Percentiles rank a stretch among this genome's conserved stretches.
Conservation (phyloP, 2,888 invertebrate species). For the Aethes cnicana region DNA sequence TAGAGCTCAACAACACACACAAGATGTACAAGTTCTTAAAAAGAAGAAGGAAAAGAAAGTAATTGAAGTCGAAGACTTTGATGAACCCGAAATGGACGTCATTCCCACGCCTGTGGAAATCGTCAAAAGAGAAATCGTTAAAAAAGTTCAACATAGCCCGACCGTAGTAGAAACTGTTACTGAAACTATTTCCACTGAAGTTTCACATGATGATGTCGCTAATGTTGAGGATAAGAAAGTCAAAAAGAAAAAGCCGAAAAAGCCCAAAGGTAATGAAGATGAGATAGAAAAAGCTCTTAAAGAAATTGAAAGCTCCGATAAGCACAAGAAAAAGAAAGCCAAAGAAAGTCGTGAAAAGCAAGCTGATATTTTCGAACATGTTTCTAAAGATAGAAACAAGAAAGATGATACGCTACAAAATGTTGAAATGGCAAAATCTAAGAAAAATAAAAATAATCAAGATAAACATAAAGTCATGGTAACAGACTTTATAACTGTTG, state of each 20-base stretch:
- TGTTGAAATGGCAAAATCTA: conserved; percentile 36
- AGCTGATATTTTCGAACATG: conserved; percentile 42
- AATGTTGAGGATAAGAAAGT: conserved; percentile 54
- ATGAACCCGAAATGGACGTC: conserved; percentile 49
- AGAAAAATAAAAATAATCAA: conserved; percentile 51
- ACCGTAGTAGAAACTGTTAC: conserved; percentile 55
- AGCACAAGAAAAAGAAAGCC: conserved; percentile 62
- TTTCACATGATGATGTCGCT: conserved; percentile 35
- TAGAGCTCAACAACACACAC: too few species aligned
- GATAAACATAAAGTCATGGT: conserved; percentile 35
- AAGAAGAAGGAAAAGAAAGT: conserved; percentile 69
- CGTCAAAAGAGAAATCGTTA: conserved; percentile 43
- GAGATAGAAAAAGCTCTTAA: conserved; percentile 73
- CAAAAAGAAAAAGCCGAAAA: conserved; percentile 72
- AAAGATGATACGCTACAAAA: conserved; percentile 37
- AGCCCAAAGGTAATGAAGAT: conserved; percentile 58
- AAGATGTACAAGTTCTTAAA: conserved; percentile 59
- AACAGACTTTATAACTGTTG: conserved; percentile 34
- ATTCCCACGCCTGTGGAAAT: conserved; percentile 25
- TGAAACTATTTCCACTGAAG: conserved; percentile 42
- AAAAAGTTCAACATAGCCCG: conserved; percentile 59
- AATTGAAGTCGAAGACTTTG: conserved; percentile 72
- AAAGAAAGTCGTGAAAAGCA: conserved; percentile 52
- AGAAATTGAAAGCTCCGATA: conserved; percentile 68
- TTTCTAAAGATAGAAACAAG: conserved; percentile 45